A percentile compares a stretch with the other conserved stretches of the same genome.
phyloP scores from a whole-genome alignment of 2,113 vertebrate species.

The Callithrix jacchus region DNA sequence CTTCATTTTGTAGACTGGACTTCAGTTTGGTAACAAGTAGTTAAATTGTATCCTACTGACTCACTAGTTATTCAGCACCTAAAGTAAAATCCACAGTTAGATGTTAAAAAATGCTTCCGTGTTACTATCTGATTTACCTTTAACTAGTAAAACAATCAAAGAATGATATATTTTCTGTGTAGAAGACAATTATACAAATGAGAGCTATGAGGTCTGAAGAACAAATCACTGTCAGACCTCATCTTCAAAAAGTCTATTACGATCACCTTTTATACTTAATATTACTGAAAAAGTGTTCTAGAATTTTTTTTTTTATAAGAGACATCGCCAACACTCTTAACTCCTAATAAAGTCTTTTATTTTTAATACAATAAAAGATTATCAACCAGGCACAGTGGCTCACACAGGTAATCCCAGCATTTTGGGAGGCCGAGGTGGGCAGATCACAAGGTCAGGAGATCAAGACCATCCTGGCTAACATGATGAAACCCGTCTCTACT shows the following conservation, averaged over 20 bases:
- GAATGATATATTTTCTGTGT: constrained; percentile 2
- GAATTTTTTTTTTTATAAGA: constrained; percentile 46
- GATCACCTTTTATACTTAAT: constrained; percentile 2
- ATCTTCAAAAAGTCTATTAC: constrained; percentile 32
- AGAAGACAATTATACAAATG: constrained; percentile 36
- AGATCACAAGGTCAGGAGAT: no score
- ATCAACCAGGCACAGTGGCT: not conserved
- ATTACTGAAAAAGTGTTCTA: constrained; percentile 11
- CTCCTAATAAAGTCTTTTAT: constrained; percentile 22
- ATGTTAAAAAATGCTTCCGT: not conserved
- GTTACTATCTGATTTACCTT: not conserved
- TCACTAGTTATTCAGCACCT: not conserved
- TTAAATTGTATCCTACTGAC: not conserved
- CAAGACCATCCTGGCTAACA: no score
- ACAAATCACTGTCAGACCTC: not conserved
- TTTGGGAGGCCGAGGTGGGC: no score
- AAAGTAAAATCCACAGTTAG: not conserved
- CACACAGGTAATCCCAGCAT: no score
- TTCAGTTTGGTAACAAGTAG: not conserved
- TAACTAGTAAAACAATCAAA: constrained; percentile 24
- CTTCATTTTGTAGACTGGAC: not conserved
- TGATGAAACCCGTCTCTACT: no score
- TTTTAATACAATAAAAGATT: constrained; percentile 22
- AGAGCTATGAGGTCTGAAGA: not conserved
- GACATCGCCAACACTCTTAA: not conserved